Conservation (phyloP, 2,888 invertebrate species). For the Philopedon plagiatum region DNA sequence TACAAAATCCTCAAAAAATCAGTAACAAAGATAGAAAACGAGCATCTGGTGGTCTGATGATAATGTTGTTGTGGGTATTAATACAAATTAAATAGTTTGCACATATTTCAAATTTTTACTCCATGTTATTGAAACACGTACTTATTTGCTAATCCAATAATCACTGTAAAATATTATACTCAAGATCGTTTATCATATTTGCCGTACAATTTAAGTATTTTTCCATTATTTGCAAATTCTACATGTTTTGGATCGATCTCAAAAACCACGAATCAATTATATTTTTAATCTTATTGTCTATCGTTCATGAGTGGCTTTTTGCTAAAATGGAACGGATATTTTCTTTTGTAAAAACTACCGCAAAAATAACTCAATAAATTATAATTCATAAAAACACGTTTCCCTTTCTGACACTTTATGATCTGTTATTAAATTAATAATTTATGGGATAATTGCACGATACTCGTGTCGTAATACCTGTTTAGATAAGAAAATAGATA, state of each 20-base stretch:
- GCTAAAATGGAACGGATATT: neutral
- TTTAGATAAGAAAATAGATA: no score
- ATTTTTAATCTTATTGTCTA: neutral
- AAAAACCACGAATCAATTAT: neutral
- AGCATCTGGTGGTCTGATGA: no score
- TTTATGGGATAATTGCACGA: no score
- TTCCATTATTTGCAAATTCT: neutral
- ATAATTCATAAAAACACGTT: no score
- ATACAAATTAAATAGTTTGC: neutral
- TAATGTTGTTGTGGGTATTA: no score
- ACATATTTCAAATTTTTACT: neutral
- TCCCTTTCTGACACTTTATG: no score
- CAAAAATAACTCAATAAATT: no score
- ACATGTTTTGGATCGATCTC: neutral
- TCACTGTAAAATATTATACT: neutral
- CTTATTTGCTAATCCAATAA: neutral
- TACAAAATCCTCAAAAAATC: no score
- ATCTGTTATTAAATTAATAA: no score
- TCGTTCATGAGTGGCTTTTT: neutral
- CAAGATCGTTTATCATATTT: neutral
- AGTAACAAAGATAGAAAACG: no score
- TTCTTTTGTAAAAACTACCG: neutral
- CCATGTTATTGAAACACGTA: neutral
- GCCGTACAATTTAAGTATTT: neutral
- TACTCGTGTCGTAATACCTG: no score